Conservation (phyloP, 2,888 invertebrate species). For the Latrodectus elegans region DNA sequence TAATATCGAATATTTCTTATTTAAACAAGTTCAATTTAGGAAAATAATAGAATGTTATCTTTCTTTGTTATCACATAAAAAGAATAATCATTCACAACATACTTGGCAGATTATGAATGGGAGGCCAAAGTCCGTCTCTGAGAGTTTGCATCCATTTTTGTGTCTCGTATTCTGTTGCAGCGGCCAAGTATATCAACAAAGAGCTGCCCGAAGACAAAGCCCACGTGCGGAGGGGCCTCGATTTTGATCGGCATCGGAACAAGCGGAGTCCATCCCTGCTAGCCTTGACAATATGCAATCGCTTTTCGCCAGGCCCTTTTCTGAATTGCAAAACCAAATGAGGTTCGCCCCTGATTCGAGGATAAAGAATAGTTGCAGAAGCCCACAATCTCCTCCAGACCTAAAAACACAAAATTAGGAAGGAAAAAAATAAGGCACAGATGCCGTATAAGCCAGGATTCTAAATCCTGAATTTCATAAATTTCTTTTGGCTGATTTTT, state of each 20-base stretch:
- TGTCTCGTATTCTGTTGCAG: slow-evolving; percentile 80
- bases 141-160: slow-evolving; percentile 83
- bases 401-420: not conserved
- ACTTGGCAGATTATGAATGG: not conserved
- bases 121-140: slow-evolving; percentile 77
- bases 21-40: no score
- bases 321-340: slow-evolving; percentile 4
- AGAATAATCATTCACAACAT: not conserved
- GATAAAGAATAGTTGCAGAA: not conserved
- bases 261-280: slow-evolving; percentile 30
- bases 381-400: slow-evolving; percentile 42
- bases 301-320: not conserved
- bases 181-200: slow-evolving; percentile 80
- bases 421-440: no score
- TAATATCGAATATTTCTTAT: no score
- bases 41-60: no score
- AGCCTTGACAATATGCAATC: not conserved
- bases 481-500: no score
- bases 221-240: slow-evolving; percentile 82
- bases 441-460: no score
- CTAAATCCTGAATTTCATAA: no score
- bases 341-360: slow-evolving; percentile 13
- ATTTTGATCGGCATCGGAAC: slow-evolving; percentile 70
- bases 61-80: no score
- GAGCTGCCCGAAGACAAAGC: slow-evolving; percentile 76